Base-by-base conservation (phyloP, 2,888 invertebrate species). In the Cylindroiulus punctatus region DNA sequence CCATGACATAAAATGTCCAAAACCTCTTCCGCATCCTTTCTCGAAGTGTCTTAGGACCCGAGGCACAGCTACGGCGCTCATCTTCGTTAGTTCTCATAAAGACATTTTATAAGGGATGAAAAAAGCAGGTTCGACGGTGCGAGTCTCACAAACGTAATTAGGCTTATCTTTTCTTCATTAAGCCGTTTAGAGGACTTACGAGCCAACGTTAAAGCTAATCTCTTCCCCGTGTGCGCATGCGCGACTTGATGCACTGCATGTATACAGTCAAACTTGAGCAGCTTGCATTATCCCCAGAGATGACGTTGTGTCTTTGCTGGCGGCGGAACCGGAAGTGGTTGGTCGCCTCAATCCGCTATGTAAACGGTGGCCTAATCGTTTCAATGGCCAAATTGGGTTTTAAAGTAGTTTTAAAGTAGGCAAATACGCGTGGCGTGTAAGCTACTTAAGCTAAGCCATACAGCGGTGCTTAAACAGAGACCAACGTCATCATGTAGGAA, bases 121-220 rank as follows among this genome's bases (percentile, higher is more conserved):
- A 52, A 52, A 52, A 52, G 19, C 36, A 52, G 52, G 52, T 52
- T 52, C n/a, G 52, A n/a, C 52, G 19, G 52, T 19, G 52, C 52
- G 52, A n/a, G 52, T 52, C 52, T 52, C 52, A 52, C 52, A 52
- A 52, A n/a, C 52, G 52, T 19, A 52, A 52, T 52, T 52, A 52
- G 52, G 52, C 52, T 52, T 52, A 52, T 52, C 52, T 52, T 52
- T 52, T 52, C 52, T 52, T 52, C 52, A 52, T 52, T 52, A 52
- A 52, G 52, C 19, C 52, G n/a, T 52, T 52, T 52, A 52, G 52
- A 52, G 52, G n/a, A 52, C n/a, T 52, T 52, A 52, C 52, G 52
- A 52, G 52, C 5, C 19, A 52, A 52, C 52, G 52, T 52, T 52
- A 52, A 52, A 52, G 19, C 52, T 52, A 52, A 52, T 52, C 36